Evolutionary conservation across 2,797 vertebrate species (phyloP), one percentile per base, ranked within the genome.

Genomic region (Neosalanx taihuensis): DNA sequence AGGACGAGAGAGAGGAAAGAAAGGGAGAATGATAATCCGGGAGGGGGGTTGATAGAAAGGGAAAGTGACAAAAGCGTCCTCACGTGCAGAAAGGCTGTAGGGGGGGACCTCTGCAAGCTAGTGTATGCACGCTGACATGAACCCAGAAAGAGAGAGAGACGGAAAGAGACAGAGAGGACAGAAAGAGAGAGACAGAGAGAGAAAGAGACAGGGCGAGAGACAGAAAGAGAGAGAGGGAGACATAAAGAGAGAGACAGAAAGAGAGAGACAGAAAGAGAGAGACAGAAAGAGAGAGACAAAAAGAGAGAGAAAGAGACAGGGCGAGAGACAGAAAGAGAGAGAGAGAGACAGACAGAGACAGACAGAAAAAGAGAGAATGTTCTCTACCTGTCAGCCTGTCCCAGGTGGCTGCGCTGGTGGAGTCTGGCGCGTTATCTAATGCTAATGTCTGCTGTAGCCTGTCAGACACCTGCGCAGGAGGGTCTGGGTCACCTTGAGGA

Each of bases 51-150:
- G 85, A 91, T 29, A 37, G 23, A 64, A 31, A 56, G 35, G 62
- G 29, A 64, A 33, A 37, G 33, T 87, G 88, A 90, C 87, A 87
- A 86, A 90, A 87, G 82, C 77, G 69, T 81, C 79, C 69, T 83
- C 85, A 69, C 81, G 84, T 79, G 76, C 76, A 76, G 73, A 79
- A 72, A 78, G 62, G 79, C 86, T 83, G 72, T 81, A 76, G 83
- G 84, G 82, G 33, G 77, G 88, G 76, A 67, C 17, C 17, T 49
- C 15, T 26, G 15, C 26, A 20, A 37, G n/a, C n/a, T 46, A n/a
- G 15, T 30, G 29, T 41, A 12, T 41, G 37, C 9, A 41, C 9
- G 6, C 37, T 41, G 9, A 41, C 37, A 41, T 10, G 7, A 41
- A 41, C 9, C 51, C 15, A 53, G 46, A 51, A 26, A 31, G 12